Percentiles rank a stretch among this genome's conserved stretches.
These are phyloP conservation scores for Gonioctena quinquepunctata DNA, from an alignment of 1,140 invertebrate genomes.

Conservation along the genomic window DNA sequence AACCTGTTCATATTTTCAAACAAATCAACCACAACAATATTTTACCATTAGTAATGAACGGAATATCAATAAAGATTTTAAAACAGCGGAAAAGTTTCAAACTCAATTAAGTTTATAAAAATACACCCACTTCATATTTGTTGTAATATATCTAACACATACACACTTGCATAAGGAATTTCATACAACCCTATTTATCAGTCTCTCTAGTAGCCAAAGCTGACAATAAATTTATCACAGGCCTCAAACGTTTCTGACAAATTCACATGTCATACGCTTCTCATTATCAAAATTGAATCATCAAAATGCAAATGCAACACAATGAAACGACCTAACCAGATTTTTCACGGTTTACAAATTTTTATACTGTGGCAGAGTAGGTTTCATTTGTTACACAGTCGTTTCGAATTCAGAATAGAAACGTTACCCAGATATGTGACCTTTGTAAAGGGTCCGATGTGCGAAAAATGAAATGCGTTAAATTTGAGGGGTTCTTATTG, in stretches of 20 bases:
- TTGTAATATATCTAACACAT: too few relatives aligned
- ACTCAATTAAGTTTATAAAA: too few relatives aligned
- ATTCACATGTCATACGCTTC: constrained; percentile 11
- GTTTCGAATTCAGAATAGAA: constrained; percentile 1
- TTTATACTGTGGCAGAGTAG: constrained; percentile 10
- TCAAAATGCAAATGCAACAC: constrained; percentile 11
- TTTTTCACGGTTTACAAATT: constrained; percentile 15
- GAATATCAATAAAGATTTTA: too few relatives aligned
- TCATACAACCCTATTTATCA: too few relatives aligned
- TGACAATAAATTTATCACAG: background rate
- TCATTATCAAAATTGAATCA: constrained; percentile 15
- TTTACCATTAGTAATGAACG: too few relatives aligned
- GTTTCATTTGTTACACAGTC: background rate
- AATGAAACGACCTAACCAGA: constrained; percentile 10
- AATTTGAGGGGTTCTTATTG: constrained; percentile 7
- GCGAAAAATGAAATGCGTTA: constrained; percentile 15
- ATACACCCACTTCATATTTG: too few relatives aligned
- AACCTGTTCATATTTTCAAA: too few relatives aligned
- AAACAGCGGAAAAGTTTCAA: too few relatives aligned
- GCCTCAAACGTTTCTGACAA: constrained; percentile 3
- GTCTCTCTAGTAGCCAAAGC: background rate
- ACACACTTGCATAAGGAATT: too few relatives aligned
- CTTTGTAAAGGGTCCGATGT: constrained; percentile 4
- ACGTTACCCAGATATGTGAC: constrained; percentile 4
- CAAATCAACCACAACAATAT: too few relatives aligned